These are phyloP conservation scores for Chelonus insularis DNA, from an alignment of 1,140 invertebrate species.

Conservation along the genomic window DNA sequence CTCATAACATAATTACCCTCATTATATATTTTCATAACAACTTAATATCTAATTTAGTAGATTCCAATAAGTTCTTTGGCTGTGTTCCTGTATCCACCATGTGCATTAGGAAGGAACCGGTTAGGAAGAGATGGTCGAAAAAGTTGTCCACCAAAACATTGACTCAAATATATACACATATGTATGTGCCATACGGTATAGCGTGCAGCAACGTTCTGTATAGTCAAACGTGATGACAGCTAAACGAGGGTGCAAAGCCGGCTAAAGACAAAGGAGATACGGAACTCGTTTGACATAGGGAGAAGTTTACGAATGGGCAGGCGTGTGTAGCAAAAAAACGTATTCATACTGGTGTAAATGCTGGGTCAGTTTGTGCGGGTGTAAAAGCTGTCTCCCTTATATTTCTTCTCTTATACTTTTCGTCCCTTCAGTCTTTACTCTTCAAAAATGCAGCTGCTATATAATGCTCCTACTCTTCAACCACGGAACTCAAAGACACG, in stretches of 20 bases:
- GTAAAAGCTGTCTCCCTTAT: neutral
- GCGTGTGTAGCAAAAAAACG: neutral
- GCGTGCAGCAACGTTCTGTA: neutral
- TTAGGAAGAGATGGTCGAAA: slow-evolving; percentile 18
- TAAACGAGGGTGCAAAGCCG: slow-evolving; percentile 14
- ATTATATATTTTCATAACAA: too few relatives aligned
- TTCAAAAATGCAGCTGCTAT: neutral
- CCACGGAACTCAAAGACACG: slow-evolving; percentile 33
- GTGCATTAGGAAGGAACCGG: slow-evolving; percentile 15
- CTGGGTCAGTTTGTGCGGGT: neutral
- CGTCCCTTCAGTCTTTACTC: neutral
- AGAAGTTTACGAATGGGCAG: slow-evolving; percentile 1
- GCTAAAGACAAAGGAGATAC: slow-evolving; percentile 16
- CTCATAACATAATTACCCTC: too few relatives aligned
- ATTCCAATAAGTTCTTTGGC: neutral
- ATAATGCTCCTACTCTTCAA: neutral
- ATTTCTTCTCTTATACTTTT: neutral
- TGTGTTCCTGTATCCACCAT: neutral
- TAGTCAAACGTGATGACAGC: neutral
- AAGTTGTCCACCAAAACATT: slow-evolving; percentile 10
- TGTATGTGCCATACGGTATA: slow-evolving; percentile 10
- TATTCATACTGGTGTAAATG: neutral
- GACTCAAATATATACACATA: neutral
- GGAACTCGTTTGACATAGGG: neutral
- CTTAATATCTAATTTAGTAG: too few relatives aligned